phyloP scores from a whole-genome alignment of 2,888 invertebrate genomes.

The Elysia crispata region DNA sequence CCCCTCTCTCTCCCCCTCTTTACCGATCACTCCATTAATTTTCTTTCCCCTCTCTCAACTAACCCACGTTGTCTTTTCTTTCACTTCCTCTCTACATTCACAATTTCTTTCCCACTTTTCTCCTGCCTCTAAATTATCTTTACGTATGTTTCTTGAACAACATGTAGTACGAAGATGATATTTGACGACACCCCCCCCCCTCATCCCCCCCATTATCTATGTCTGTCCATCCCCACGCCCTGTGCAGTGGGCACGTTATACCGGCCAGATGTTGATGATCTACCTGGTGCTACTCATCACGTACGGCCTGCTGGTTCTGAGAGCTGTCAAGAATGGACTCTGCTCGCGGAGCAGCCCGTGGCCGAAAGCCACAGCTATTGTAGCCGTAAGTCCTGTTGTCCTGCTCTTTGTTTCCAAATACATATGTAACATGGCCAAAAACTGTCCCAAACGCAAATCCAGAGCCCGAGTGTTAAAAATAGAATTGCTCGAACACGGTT shows the following conservation, averaged over 20 bases:
- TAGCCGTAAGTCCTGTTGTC: too few species aligned
- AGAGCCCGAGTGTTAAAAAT: too few species aligned
- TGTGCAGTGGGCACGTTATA: constrained; percentile 46
- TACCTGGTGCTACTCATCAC: constrained; percentile 54
- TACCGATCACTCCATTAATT: background rate
- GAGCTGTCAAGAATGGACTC: constrained; percentile 59
- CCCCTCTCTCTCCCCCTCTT: constrained; percentile 6
- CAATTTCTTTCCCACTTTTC: background rate
- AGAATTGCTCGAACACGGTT: too few species aligned
- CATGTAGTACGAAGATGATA: background rate
- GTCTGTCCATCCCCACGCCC: constrained; percentile 54
- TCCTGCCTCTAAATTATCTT: too few species aligned
- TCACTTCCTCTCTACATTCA: background rate
- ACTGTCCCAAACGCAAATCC: too few species aligned
- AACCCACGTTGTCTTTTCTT: background rate
- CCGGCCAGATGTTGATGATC: constrained; percentile 43
- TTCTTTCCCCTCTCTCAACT: background rate
- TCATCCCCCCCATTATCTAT: too few species aligned
- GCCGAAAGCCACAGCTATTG: constrained; percentile 57
- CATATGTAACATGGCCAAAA: too few species aligned
- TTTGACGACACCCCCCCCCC: background rate
- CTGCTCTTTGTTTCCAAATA: too few species aligned
- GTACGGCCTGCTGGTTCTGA: constrained; percentile 55
- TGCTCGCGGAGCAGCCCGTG: constrained; percentile 62
- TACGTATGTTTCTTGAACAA: too few species aligned